Percentiles rank a stretch among this genome's conserved stretches.
These are phyloP conservation scores for Iselma pallidipennis DNA, from an alignment of 2,888 invertebrate species.

Conservation along the genomic window DNA sequence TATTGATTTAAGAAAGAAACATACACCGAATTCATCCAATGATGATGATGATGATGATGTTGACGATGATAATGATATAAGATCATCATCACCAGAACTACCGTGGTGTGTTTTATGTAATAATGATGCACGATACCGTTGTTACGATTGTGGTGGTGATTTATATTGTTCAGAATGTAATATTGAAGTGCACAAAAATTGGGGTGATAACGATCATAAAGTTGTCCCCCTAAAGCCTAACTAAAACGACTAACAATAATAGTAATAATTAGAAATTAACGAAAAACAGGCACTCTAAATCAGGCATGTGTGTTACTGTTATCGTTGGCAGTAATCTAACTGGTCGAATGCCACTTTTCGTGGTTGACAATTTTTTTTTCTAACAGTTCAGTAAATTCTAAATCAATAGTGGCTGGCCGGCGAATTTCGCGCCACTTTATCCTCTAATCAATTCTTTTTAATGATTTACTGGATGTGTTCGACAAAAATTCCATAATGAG, in stretches of 20 bases:
- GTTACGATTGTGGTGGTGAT: constrained; percentile 78
- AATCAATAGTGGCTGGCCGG: too few relatives aligned
- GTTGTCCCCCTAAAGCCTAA: constrained; percentile 44
- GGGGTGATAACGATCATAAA: constrained; percentile 52
- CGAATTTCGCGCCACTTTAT: too few relatives aligned
- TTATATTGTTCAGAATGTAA: constrained; percentile 80
- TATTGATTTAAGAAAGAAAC: constrained; percentile 19
- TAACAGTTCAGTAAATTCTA: too few relatives aligned
- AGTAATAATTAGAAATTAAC: too few relatives aligned
- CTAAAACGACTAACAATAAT: constrained; percentile 18
- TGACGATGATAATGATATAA: constrained; percentile 13
- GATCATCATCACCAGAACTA: constrained; percentile 59
- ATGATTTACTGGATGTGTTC: too few relatives aligned
- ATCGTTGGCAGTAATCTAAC: too few relatives aligned
- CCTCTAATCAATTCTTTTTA: too few relatives aligned
- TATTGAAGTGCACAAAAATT: constrained; percentile 64
- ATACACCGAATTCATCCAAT: constrained; percentile 19
- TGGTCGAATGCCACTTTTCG: too few relatives aligned
- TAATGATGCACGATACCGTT: constrained; percentile 73
- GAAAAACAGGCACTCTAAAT: too few relatives aligned
- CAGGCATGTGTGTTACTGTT: too few relatives aligned
- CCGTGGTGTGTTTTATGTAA: constrained; percentile 88
- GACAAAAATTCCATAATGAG: not conserved
- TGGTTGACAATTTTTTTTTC: too few relatives aligned
- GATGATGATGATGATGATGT: constrained; percentile 27